These are phyloP conservation scores for Dipodomys spectabilis DNA, from an alignment of 2,113 vertebrate species.

Conservation along the genomic window DNA sequence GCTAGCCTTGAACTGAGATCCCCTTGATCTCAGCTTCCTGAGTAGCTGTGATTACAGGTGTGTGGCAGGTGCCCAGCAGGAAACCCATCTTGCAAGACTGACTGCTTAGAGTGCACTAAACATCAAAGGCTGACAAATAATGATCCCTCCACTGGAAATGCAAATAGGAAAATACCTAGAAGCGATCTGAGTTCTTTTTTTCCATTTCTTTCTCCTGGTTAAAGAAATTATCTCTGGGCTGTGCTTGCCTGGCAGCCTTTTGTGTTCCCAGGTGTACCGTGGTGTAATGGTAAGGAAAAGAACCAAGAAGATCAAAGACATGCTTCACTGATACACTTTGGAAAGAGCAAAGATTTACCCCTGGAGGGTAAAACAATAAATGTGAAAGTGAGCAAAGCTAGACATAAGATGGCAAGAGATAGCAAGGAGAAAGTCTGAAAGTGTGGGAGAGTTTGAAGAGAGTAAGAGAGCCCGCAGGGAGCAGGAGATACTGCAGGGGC, in stretches of 20 bases:
- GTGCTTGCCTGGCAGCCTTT: not conserved
- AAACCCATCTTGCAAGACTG: not conserved
- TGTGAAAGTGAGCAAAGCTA: not conserved
- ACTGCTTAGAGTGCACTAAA: not conserved
- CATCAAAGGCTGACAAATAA: not conserved
- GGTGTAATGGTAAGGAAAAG: not conserved
- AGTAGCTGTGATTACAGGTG: too few species aligned
- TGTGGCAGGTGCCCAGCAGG: too few species aligned
- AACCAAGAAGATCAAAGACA: not conserved
- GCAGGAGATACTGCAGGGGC: not conserved
- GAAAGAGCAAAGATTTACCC: slow-evolving; percentile 45
- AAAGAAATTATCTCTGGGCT: not conserved
- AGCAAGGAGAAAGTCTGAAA: not conserved
- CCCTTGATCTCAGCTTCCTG: too few species aligned
- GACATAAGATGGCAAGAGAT: not conserved
- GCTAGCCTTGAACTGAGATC: too few species aligned
- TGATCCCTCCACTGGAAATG: not conserved
- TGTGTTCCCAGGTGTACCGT: fast-evolving
- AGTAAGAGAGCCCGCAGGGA: not conserved
- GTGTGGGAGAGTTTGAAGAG: not conserved
- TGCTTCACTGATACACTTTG: not conserved
- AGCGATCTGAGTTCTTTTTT: not conserved
- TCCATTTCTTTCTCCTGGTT: not conserved
- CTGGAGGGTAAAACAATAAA: not conserved
- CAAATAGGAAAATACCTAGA: not conserved